Evolutionary conservation across 1,140 invertebrate species (phyloP), one percentile per base, ranked within the genome.

Genomic region (Drosophila nigromelanica): DNA sequence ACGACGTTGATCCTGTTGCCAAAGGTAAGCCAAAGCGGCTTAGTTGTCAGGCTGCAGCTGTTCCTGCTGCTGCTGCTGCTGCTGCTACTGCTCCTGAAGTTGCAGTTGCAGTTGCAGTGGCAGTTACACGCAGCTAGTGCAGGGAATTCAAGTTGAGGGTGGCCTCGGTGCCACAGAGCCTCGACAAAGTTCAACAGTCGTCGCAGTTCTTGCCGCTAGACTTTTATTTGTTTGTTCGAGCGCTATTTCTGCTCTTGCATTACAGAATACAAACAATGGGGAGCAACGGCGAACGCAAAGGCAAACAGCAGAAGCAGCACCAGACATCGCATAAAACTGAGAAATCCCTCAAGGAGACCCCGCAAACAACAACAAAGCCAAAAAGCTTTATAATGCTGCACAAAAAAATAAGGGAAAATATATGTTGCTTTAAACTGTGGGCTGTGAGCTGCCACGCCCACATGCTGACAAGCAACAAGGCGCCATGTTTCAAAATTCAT

Each of bases 401-500:
- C 35, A 33, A 18, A 66, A 27, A 55, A 40, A 39, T 6, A 68
- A 4, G n/a, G n/a, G n/a, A 35, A 12, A 30, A 39, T 24, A 33
- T 12, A 60, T 39, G 27, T 7, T 27, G 8, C 56, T 55, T 52
- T 54, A 55, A 70, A 61, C 37, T 43, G 58, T 40, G 12, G 24
- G 30, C 14, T 50, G 45, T 15, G 10, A 59, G 27, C 40, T 40
- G 48, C 83, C 75, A 77, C 76, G 76, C 85, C 76, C 83, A 89
- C 80, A 80, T 74, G 69, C 73, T 76, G 60, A 56, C 50, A 66
- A 58, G 70, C 80, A 81, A 75, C 60, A 69, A 59, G 59, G 40
- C 67, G 73, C 62, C 73, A 55, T 83, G 83, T 62, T 78, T 82
- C 85, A 78, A 71, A 89, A 83, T 89, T 75, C 83, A 83, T 80